phyloP scores from a whole-genome alignment of 2,888 invertebrate genomes.

The Mantis religiosa region DNA sequence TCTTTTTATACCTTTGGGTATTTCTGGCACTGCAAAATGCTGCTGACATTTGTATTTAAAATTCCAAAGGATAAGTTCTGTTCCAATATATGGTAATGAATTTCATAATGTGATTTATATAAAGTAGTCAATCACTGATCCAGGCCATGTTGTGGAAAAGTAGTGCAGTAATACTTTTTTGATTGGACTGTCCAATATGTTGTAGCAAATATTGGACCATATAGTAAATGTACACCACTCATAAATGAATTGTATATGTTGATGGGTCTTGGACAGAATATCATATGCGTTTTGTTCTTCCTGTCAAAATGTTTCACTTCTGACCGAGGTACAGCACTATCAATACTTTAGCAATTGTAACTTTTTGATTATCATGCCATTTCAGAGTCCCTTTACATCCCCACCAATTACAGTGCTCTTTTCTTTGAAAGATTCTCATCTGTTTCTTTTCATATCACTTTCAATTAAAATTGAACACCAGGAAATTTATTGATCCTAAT shows the following conservation, averaged over 20 bases:
- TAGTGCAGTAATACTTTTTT: background rate
- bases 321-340: background rate
- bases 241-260: background rate
- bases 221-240: background rate
- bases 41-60: no score
- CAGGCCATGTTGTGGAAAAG: no score
- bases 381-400: background rate
- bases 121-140: no score
- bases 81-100: no score
- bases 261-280: background rate
- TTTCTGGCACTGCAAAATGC: no score
- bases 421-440: background rate
- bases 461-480: background rate
- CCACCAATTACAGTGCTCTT: background rate
- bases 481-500: conserved; percentile 27
- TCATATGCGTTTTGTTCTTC: background rate
- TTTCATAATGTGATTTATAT: no score
- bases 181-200: no score
- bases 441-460: background rate
- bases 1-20: no score
- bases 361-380: background rate
- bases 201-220: background rate
- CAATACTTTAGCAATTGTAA: background rate
- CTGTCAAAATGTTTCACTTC: background rate
- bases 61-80: no score